These are phyloP conservation scores for Tangachromis dhanisi DNA, from an alignment of 2,113 vertebrate genomes.

Conservation along the genomic window DNA sequence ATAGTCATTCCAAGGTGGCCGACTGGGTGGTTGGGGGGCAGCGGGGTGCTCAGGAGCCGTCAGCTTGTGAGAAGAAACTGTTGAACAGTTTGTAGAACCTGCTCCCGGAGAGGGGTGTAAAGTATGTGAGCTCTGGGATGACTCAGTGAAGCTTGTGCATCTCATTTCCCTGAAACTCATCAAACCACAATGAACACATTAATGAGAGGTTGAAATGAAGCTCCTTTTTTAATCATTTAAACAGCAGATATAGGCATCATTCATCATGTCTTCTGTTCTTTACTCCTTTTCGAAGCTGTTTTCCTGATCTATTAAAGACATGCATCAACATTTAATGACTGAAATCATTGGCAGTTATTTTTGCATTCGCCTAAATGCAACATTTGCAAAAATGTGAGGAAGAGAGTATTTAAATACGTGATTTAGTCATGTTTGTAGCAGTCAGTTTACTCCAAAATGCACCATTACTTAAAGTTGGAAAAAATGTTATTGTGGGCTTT, in stretches of 20 bases:
- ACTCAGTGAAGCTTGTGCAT: not conserved
- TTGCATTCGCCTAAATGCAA: not conserved
- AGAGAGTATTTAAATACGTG: not conserved
- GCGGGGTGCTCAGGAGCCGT: not conserved
- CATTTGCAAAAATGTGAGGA: not conserved
- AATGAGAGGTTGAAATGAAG: not conserved
- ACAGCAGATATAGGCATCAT: not conserved
- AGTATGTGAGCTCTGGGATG: not conserved
- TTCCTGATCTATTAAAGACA: not conserved
- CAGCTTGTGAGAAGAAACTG: not conserved
- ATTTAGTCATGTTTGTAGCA: not conserved
- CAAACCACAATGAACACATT: not conserved
- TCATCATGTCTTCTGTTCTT: not conserved
- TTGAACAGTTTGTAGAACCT: not conserved
- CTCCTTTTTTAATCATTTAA: not conserved
- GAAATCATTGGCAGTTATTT: not conserved
- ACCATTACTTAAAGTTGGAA: not conserved
- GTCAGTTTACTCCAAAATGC: not conserved
- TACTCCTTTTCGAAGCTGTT: not conserved
- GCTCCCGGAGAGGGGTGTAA: not conserved
- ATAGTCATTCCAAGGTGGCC: not conserved
- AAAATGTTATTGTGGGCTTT: not conserved
- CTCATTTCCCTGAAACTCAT: not conserved
- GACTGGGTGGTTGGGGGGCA: not conserved
- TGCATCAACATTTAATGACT: accelerated